Conservation (phyloP, 2,888 invertebrate genomes). For the Tetragonisca angustula region DNA sequence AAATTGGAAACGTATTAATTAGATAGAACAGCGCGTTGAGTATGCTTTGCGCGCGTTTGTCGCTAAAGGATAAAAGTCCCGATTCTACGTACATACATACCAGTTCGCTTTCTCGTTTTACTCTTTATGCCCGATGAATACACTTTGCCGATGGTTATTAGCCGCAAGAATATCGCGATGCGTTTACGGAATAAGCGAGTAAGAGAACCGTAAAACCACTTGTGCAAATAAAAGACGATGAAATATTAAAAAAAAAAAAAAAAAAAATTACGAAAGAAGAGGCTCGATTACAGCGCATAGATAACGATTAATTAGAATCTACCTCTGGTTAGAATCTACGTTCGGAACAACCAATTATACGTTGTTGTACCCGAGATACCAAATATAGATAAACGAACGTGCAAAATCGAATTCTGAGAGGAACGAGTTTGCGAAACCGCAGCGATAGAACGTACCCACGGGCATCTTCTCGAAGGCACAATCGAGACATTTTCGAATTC, state of each 20-base stretch:
- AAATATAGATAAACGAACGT: background rate
- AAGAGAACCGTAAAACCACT: background rate
- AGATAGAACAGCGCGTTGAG: background rate
- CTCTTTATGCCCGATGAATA: background rate
- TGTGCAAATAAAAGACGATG: background rate
- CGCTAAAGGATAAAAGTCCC: background rate
- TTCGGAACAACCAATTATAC: background rate
- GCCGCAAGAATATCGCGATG: background rate
- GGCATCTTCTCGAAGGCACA: slow-evolving; percentile 2
- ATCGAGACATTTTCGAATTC: slow-evolving; percentile 28
- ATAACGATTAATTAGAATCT: slow-evolving; percentile 9
- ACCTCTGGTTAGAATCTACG: background rate
- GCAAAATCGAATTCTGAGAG: background rate
- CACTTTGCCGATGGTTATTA: background rate
- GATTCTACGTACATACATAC: background rate
- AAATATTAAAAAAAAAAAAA: background rate
- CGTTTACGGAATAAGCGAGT: background rate
- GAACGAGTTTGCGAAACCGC: slow-evolving; percentile 9
- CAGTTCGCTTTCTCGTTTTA: background rate
- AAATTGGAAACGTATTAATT: background rate
- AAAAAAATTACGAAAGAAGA: background rate
- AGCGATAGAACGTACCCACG: background rate
- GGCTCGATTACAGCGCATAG: background rate
- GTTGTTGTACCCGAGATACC: background rate
- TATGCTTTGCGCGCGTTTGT: background rate